These are phyloP conservation scores for Falco biarmicus DNA, from an alignment of 2,797 vertebrate species.

Conservation along the genomic window DNA sequence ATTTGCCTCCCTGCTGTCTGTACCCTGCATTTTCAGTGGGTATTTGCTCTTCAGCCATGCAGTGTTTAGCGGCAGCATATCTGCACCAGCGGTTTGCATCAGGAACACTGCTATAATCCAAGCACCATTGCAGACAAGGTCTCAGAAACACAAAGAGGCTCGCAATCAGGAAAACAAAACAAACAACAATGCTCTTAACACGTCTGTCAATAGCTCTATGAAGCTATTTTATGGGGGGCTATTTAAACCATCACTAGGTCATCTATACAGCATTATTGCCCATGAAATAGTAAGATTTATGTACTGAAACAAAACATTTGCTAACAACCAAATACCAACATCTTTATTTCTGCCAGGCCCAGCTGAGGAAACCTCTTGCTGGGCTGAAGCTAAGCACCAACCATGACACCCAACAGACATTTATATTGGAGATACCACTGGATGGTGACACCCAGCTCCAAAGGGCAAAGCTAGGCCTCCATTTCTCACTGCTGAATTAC, in stretches of 20 bases:
- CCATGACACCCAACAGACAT: background rate
- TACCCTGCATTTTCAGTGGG: background rate
- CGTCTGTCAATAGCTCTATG: background rate
- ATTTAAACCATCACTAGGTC: background rate
- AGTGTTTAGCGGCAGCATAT: background rate
- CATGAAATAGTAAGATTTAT: background rate
- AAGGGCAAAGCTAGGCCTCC: background rate
- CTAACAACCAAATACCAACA: background rate
- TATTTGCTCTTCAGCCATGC: background rate
- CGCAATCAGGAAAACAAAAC: background rate
- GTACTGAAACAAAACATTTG: background rate
- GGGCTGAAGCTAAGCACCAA: background rate
- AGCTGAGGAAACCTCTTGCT: background rate
- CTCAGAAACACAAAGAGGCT: background rate
- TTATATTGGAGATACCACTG: no score
- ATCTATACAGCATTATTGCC: background rate
- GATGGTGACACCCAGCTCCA: background rate
- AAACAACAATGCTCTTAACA: background rate
- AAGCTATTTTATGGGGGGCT: fast-evolving
- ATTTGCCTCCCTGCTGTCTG: background rate
- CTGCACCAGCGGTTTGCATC: background rate
- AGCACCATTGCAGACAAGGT: background rate
- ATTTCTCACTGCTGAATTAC: background rate
- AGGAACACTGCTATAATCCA: background rate
- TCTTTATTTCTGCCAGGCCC: background rate